phyloP scores from a whole-genome alignment of 2,113 vertebrate genomes.

The Urocynchramus pylzowi region DNA sequence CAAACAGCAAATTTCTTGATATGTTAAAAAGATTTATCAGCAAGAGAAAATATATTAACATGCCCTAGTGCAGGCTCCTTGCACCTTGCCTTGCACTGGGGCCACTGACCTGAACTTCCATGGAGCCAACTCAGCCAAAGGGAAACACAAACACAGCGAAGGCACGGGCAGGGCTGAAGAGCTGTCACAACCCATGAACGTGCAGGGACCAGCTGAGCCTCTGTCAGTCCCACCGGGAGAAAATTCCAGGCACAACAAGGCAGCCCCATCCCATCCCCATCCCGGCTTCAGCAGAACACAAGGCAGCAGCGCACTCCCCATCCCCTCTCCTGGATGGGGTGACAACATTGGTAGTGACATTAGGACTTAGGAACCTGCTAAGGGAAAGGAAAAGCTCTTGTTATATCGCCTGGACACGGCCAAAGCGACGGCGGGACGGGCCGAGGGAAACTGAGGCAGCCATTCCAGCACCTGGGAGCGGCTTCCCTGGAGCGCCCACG shows the following conservation, averaged over 20 bases:
- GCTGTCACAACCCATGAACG: fast-evolving
- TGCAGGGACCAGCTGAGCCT: not conserved
- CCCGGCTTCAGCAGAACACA: fast-evolving
- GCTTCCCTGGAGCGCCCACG: fast-evolving
- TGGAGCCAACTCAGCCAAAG: not conserved
- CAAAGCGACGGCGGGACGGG: not conserved
- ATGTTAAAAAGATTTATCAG: not conserved
- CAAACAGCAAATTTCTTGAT: not conserved
- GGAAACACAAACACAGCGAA: not conserved
- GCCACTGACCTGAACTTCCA: not conserved
- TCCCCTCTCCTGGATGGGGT: not conserved
- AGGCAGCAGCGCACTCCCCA: fast-evolving
- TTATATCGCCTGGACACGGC: fast-evolving
- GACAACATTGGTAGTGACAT: fast-evolving
- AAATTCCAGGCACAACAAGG: not conserved
- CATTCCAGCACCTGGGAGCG: not conserved
- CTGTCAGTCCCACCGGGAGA: not conserved
- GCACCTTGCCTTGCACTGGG: not conserved
- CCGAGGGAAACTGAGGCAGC: not conserved
- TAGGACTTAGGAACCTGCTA: fast-evolving
- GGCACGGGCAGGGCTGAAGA: fast-evolving
- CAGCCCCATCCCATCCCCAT: not conserved
- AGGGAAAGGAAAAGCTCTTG: not conserved
- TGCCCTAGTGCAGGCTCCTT: not conserved
- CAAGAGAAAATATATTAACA: not conserved